Base-by-base conservation (phyloP, 2,113 vertebrate genomes). In the Porphyrio hochstetteri region DNA sequence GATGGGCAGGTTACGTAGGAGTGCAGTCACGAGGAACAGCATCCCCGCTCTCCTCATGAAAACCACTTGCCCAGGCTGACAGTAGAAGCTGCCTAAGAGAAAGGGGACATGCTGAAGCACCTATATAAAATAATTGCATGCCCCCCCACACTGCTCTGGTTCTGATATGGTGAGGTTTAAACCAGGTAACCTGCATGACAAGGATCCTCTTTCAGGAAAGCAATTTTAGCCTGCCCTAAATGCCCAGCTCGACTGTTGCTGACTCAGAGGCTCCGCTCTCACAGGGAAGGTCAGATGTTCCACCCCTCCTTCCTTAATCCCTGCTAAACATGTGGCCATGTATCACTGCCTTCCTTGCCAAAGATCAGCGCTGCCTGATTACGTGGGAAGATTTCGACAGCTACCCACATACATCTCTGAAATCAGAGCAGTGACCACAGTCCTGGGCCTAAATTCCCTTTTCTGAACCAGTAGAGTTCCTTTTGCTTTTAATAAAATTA, bases 141-240 rank as follows among this genome's bases (percentile, higher is more conserved):
- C n/a, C 13, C 48, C 48, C 16, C 55, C 19, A 2, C 28, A 0
- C 31, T 0, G 1, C 57, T 21, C 13, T 38, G 27, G 23, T 42
- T 74, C 24, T 38, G 44, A 31, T 24, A 7, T 1, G 68, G 72
- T n/a, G 16, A 40, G 75, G 24, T 65, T 76, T 10, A 21, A 93
- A 50, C 55, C 92, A 55, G 36, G 38, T 14, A 8, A 90, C 84
- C 24, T 35, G 61, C 53, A 63, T 50, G 71, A 70, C 56, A 38
- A 77, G 24, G 82, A 67, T 59, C 23, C 78, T 74, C 70, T 50
- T 55, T 18, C 82, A 77, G 79, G 82, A 82, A 16, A 48, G 85
- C 84, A 64, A 16, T 95, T 78, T 67, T 4, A 86, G 52, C 46
- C 0, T 0, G 24, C 59, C 56, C 76, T 52, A 2, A 63, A 35